phyloP scores from a whole-genome alignment of 2,888 invertebrate genomes.

The Eupithecia exiguata region DNA sequence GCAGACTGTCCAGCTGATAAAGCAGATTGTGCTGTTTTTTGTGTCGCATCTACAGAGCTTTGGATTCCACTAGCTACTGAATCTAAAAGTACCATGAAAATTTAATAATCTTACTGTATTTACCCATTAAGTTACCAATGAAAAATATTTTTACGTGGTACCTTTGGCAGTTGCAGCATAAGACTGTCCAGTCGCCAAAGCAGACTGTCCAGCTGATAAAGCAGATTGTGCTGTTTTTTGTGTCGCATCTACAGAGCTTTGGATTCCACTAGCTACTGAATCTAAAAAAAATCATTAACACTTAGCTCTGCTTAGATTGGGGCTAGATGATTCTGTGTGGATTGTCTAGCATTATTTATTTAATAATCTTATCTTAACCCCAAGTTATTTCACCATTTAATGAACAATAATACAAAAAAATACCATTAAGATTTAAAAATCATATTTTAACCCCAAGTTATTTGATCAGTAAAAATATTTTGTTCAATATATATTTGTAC shows the following conservation, averaged over 20 bases:
- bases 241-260: constrained; percentile 59
- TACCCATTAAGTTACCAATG: neutral
- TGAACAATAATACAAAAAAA: too few relatives aligned
- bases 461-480: neutral
- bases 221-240: constrained; percentile 61
- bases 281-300: too few relatives aligned
- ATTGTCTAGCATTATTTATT: too few relatives aligned
- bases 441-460: neutral
- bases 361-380: too few relatives aligned
- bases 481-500: too few relatives aligned
- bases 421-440: neutral
- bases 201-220: constrained; percentile 43
- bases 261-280: constrained; percentile 39
- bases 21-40: constrained; percentile 62
- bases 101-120: neutral
- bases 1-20: constrained; percentile 59
- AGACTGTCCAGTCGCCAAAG: constrained; percentile 52
- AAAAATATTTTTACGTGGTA: constrained; percentile 25
- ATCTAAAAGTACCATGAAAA: constrained; percentile 56
- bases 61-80: constrained; percentile 58
- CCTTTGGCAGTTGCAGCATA: constrained; percentile 59
- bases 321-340: too few relatives aligned
- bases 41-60: constrained; percentile 60
- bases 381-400: too few relatives aligned
- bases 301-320: too few relatives aligned